Conservation (phyloP, 2,113 vertebrate genomes). For the Pedionomus torquatus region DNA sequence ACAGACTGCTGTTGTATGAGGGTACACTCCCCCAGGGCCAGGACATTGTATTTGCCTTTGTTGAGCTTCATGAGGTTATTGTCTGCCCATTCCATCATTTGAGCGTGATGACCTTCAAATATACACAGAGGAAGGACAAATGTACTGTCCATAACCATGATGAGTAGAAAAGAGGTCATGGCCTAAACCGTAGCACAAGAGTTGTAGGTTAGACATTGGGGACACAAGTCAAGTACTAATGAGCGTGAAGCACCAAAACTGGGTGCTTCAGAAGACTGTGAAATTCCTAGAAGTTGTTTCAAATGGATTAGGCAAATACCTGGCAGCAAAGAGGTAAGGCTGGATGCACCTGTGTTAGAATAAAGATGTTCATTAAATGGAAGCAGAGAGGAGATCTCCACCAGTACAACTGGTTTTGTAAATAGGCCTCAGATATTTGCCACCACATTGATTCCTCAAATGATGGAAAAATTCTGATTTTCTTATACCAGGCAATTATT, state of each 20-base stretch:
- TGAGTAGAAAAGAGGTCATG: not conserved
- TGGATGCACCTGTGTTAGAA: not conserved
- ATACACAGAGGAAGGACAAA: not conserved
- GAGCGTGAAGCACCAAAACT: not conserved
- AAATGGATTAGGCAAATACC: not conserved
- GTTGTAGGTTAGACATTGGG: not conserved
- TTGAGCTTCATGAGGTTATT: not conserved
- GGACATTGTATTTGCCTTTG: not conserved
- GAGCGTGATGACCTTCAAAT: not conserved
- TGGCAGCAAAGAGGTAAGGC: not conserved
- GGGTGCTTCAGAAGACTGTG: not conserved
- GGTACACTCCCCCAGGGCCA: not conserved
- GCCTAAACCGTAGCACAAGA: not conserved
- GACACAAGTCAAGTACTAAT: not conserved
- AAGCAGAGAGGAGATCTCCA: not conserved
- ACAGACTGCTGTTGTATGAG: not conserved
- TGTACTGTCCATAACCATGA: not conserved
- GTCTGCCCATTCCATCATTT: not conserved
- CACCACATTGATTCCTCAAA: not conserved
- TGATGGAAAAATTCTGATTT: not conserved
- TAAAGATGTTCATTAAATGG: not conserved
- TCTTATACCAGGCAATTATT: not conserved
- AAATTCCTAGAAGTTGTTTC: not conserved
- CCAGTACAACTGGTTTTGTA: rapidly evolving
- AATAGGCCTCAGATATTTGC: not conserved